Conservation (phyloP, 2,113 vertebrate genomes). For the Rhabdornis inornatus region DNA sequence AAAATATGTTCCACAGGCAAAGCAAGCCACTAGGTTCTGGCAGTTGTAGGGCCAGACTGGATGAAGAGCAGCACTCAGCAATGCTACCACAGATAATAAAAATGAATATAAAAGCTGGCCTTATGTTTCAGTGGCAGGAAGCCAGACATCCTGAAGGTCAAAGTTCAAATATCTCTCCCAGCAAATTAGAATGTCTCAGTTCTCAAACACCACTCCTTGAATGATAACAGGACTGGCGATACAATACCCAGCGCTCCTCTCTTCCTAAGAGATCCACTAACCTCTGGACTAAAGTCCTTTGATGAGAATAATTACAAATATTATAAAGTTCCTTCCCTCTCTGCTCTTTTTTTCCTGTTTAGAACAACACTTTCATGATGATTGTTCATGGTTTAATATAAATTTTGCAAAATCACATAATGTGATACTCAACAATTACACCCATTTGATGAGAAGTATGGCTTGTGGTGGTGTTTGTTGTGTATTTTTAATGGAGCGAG, state of each 20-base stretch:
- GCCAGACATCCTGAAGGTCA: neutral
- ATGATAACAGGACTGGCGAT: neutral
- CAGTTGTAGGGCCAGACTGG: neutral
- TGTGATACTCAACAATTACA: neutral
- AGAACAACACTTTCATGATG: neutral
- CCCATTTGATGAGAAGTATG: neutral
- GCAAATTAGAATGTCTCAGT: neutral
- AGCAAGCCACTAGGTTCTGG: neutral
- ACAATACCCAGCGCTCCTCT: neutral
- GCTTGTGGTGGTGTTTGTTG: neutral
- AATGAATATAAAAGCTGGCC: neutral
- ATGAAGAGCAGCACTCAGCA: neutral
- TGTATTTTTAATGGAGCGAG: neutral
- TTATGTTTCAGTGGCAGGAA: neutral
- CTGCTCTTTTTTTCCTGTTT: neutral
- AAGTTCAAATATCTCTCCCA: neutral
- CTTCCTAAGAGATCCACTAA: neutral
- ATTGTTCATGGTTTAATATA: neutral
- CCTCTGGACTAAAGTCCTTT: neutral
- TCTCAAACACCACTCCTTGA: neutral
- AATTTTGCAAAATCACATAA: neutral
- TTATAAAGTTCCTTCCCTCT: neutral
- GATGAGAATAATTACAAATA: neutral
- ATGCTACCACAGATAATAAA: neutral
- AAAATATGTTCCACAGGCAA: neutral